These are phyloP conservation scores for Zhuqinia jingwanae DNA, from an alignment of 2,888 invertebrate species.

Conservation along the genomic window DNA sequence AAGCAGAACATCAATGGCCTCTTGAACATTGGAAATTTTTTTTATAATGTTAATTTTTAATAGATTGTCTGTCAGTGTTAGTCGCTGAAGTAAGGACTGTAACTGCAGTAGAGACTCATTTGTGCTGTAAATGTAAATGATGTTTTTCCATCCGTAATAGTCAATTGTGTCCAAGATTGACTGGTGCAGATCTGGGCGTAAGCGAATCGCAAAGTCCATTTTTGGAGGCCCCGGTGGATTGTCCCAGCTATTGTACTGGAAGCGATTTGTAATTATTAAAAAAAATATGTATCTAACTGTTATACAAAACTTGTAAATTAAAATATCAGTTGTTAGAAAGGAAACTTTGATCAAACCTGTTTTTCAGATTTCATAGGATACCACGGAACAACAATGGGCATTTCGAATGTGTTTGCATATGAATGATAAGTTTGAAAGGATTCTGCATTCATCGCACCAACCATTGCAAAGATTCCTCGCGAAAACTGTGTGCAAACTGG, in stretches of 20 bases:
- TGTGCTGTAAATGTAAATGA: conserved; percentile 94
- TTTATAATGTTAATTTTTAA: conserved; percentile 93
- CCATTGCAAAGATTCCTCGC: conserved; percentile 93
- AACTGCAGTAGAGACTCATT: conserved; percentile 94
- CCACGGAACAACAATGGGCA: conserved; percentile 97
- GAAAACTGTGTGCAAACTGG: conserved; percentile 95
- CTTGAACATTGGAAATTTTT: conserved; percentile 91
- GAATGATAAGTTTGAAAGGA: conserved; percentile 96
- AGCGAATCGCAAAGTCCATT: conserved; percentile 91
- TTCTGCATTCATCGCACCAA: conserved; percentile 94
- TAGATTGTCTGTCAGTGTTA: conserved; percentile 90
- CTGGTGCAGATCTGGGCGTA: conserved; percentile 97
- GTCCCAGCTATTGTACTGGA: conserved; percentile 61
- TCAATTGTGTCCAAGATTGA: conserved; percentile 97
- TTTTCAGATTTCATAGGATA: conserved; percentile 84
- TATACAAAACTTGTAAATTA: background rate
- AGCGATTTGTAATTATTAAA: background rate
- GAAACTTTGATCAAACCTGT: background rate
- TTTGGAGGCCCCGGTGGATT: conserved; percentile 55
- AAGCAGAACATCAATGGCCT: conserved; percentile 92
- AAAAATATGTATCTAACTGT: too few relatives aligned
- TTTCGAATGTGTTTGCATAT: conserved; percentile 96
- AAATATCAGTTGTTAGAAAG: background rate
- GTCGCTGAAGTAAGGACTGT: conserved; percentile 95
- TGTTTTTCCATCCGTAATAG: conserved; percentile 94